Conservation (phyloP, 2,888 invertebrate species). For the Caenorhabditis sp. region DNA sequence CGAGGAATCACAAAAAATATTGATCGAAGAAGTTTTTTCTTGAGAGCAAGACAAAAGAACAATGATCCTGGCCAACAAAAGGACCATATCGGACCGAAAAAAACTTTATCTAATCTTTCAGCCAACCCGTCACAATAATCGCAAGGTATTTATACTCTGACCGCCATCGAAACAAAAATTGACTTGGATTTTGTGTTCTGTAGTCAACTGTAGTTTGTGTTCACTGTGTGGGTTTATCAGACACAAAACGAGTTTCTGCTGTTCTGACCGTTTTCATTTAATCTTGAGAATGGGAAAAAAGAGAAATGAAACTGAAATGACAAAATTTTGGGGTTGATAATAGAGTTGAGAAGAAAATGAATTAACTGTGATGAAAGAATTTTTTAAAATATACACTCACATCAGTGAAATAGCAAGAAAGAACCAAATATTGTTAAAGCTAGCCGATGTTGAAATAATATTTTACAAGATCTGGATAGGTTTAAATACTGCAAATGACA, state of each 20-base stretch:
- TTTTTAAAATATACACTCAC: conserved; percentile 47
- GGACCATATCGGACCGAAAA: background rate
- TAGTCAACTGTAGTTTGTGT: conserved; percentile 60
- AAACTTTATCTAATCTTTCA: background rate
- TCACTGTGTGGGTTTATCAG: conserved; percentile 49
- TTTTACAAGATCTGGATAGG: conserved; percentile 48
- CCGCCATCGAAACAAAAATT: conserved; percentile 4
- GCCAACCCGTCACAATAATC: background rate
- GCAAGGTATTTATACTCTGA: conserved; percentile 7
- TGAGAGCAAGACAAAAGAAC: background rate
- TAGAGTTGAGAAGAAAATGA: background rate
- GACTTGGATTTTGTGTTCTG: conserved; percentile 48
- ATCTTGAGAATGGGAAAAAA: conserved; percentile 13
- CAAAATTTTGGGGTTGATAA: background rate
- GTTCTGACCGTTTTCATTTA: conserved; percentile 45
- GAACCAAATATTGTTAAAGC: conserved; percentile 57
- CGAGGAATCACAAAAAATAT: conserved; percentile 34
- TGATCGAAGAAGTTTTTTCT: conserved; percentile 14
- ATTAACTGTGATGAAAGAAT: background rate
- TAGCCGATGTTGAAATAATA: conserved; percentile 43
- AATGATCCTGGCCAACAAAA: no score
- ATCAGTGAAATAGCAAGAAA: conserved; percentile 7
- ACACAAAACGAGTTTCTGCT: conserved; percentile 57
- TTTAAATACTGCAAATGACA: conserved; percentile 25
- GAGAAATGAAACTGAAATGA: background rate